A percentile compares a stretch with the other conserved stretches of the same genome.
These are phyloP conservation scores for Scrobipalpa costella DNA, from an alignment of 2,888 invertebrate genomes.

Conservation along the genomic window DNA sequence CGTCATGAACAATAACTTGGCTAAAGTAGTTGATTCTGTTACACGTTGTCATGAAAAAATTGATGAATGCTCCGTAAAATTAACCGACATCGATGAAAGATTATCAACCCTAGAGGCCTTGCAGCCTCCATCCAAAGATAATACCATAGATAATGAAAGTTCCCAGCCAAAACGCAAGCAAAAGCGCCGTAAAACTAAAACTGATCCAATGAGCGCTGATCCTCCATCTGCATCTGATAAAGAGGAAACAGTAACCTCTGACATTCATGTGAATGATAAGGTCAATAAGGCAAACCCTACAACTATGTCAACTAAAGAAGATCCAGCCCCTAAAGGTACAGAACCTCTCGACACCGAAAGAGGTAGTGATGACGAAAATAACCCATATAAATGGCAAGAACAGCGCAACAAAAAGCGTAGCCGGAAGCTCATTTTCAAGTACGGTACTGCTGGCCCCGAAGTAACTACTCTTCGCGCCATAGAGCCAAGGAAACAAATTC, in stretches of 20 bases:
- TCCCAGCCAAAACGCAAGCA: background rate
- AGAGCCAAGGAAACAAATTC: background rate
- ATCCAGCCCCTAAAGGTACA: too few species aligned
- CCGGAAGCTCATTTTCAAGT: background rate
- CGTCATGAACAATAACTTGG: background rate
- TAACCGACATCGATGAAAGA: background rate
- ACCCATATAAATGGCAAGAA: background rate
- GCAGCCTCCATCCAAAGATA: background rate
- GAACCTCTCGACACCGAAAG: background rate
- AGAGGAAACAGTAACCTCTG: background rate
- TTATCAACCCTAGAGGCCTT: background rate
- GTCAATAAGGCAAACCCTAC: background rate
- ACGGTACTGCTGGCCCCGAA: too few species aligned
- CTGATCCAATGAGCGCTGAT: background rate
- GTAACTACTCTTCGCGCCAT: too few species aligned
- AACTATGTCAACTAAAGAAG: too few species aligned
- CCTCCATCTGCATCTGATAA: background rate
- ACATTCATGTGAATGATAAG: background rate
- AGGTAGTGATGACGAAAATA: background rate
- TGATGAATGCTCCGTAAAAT: background rate
- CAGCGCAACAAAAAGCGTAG: background rate
- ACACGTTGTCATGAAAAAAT: constrained; percentile 1
- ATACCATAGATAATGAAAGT: too few species aligned
- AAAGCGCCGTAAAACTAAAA: background rate
- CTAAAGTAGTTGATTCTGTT: background rate